These are phyloP conservation scores for Agrochola circellaris DNA, from an alignment of 2,888 invertebrate genomes.

Conservation along the genomic window DNA sequence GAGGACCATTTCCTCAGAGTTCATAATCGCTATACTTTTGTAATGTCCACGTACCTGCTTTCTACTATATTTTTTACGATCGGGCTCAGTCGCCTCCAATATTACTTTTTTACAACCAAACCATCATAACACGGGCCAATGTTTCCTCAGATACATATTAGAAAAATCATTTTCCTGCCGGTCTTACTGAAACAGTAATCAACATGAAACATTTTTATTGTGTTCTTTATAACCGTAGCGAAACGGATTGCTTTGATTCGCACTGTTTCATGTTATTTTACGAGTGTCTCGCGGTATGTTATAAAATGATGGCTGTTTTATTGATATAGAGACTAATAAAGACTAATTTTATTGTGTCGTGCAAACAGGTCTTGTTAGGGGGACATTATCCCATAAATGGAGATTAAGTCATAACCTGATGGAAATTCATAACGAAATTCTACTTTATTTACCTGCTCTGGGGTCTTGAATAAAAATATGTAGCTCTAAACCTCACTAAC, in stretches of 20 bases:
- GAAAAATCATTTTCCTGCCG: slow-evolving; percentile 72
- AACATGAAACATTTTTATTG: slow-evolving; percentile 66
- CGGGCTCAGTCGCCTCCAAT: slow-evolving; percentile 73
- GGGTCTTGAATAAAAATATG: slow-evolving; percentile 16
- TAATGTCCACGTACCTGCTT: slow-evolving; percentile 73
- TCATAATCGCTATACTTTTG: slow-evolving; percentile 61
- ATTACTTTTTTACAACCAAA: slow-evolving; percentile 80
- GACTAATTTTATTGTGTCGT: slow-evolving; percentile 52
- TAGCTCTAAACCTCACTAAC: slow-evolving; percentile 12
- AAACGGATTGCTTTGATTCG: slow-evolving; percentile 59
- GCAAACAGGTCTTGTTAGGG: slow-evolving; percentile 41
- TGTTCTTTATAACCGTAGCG: slow-evolving; percentile 55
- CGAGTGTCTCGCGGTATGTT: slow-evolving; percentile 51
- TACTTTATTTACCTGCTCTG: background rate
- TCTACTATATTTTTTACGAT: slow-evolving; percentile 77
- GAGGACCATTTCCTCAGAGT: slow-evolving; percentile 47
- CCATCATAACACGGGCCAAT: slow-evolving; percentile 75
- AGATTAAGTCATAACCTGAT: slow-evolving; percentile 27
- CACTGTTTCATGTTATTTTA: slow-evolving; percentile 59
- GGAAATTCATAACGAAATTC: background rate
- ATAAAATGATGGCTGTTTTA: slow-evolving; percentile 55
- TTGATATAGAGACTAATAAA: slow-evolving; percentile 50
- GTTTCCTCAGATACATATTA: slow-evolving; percentile 75
- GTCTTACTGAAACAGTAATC: slow-evolving; percentile 61
- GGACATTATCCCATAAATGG: slow-evolving; percentile 27